A percentile compares a stretch with the other conserved stretches of the same genome.
Conservation (phyloP, 2,797 vertebrate species). For the Rachycentron canadum region DNA sequence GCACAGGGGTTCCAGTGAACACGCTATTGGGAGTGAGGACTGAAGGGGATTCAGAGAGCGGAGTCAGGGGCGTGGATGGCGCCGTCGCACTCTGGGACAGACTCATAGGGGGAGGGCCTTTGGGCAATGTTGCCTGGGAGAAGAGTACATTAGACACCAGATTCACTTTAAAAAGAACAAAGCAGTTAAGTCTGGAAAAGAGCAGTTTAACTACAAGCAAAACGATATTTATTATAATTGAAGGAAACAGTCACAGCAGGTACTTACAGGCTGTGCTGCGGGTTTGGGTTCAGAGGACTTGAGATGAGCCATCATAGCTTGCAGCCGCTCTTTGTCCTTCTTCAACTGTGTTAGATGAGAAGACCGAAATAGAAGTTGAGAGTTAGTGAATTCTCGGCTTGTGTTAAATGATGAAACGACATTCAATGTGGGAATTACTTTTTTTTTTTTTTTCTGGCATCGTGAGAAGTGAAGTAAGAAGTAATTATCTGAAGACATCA, state of each 20-base stretch:
- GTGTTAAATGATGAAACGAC: conserved; percentile 36
- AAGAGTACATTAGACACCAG: conserved; percentile 93
- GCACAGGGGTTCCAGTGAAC: conserved; percentile 92
- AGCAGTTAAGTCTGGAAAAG: conserved; percentile 41
- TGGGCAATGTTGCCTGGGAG: conserved; percentile 90
- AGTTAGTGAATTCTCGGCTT: conserved; percentile 49
- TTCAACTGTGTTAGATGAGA: conserved; percentile 87
- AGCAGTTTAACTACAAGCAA: conserved; percentile 31
- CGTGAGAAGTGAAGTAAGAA: conserved; percentile 17
- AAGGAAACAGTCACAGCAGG: conserved; percentile 39
- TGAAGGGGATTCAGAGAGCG: conserved; percentile 91
- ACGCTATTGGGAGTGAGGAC: conserved; percentile 95
- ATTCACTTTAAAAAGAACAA: conserved; percentile 86
- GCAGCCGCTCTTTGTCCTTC: conserved; percentile 98
- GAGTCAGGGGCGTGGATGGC: conserved; percentile 94
- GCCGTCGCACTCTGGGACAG: conserved; percentile 94
- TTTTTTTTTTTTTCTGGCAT: conserved; percentile 46
- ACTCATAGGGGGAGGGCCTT: conserved; percentile 92
- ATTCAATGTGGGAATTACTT: conserved; percentile 39
- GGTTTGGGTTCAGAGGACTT: conserved; percentile 97
- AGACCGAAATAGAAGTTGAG: conserved; percentile 61
- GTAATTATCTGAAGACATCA: conserved; percentile 59
- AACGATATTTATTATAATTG: conserved; percentile 63
- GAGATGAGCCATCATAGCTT: conserved; percentile 99
- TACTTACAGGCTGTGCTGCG: conserved; percentile 94